Evolutionary conservation across 2,113 vertebrate genomes (phyloP), one percentile per base, ranked within the genome.

Genomic region (Labeo catla): DNA sequence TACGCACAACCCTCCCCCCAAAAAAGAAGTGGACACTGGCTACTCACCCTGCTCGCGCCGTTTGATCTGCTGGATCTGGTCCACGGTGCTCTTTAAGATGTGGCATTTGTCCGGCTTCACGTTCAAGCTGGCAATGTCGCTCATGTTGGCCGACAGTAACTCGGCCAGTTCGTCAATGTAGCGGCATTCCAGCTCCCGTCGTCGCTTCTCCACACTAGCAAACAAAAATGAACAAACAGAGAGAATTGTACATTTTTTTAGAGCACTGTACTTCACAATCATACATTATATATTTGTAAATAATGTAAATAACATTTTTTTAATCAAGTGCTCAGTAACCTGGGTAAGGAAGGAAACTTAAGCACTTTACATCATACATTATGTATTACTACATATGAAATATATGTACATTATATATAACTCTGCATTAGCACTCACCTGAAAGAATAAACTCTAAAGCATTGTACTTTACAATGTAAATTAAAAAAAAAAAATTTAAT

Each of bases 41-140:
- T 93, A 13, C 83, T 89, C 92, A 99, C 98, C 97, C 95, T 96
- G 97, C 90, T 98, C 96, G 47, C 96, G 94, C 87, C 96, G 96
- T 90, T 97, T 98, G 94, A 98, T 97, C 93, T 97, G 95, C 95
- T 98, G 98, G 94, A 99, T 98, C 94, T 98, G 97, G 91, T 97
- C 96, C 82, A 99, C 96, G 0, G 97, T 98, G 91, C 96, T 98
- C 87, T 96, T 97, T 19, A 99, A 95, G 91, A 98, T 97, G 93
- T 97, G 97, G 95, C 97, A 97, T 95, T 98, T 98, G 94, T 99
- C 98, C 0, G 98, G 97, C 89, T 98, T 98, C 91, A 96, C 95
- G 6, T 95, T 98, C 90, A 98, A 93, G 36, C 95, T 96, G 94
- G 97, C 95, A 16, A 99, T 97, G 92, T 98, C 96, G 23, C 95